A percentile compares a stretch with the other conserved stretches of the same genome.
These are phyloP conservation scores for Aptenodytes patagonicus DNA, from an alignment of 2,113 vertebrate genomes.

Conservation along the genomic window DNA sequence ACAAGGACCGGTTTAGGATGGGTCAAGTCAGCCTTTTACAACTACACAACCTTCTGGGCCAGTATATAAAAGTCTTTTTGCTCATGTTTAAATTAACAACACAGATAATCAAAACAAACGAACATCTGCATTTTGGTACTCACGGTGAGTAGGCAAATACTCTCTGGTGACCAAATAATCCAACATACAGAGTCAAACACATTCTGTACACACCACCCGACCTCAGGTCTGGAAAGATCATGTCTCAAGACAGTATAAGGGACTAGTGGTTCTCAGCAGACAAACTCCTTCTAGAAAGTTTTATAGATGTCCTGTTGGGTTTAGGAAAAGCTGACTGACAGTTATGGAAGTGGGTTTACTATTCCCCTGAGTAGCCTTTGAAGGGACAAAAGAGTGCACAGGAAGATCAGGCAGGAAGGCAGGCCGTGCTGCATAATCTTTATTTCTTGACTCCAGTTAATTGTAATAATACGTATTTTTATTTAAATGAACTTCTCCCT, in stretches of 20 bases:
- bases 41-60: not conserved
- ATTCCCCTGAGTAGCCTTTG: not conserved
- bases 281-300: not conserved
- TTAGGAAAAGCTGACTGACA: not conserved
- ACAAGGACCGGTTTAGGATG: not conserved
- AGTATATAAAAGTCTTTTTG: not conserved
- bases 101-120: not conserved
- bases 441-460: not conserved
- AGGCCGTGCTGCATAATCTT: not conserved
- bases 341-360: not conserved
- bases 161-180: not conserved
- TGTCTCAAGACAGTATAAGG: not conserved
- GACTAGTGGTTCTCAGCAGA: not conserved
- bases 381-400: not conserved
- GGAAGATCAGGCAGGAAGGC: not conserved
- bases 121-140: not conserved
- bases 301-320: not conserved
- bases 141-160: not conserved
- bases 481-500: not conserved
- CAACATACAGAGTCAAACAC: not conserved
- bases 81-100: not conserved
- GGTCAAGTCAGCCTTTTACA: not conserved
- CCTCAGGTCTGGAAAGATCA: not conserved
- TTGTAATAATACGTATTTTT: accelerated
- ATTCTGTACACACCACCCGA: not conserved